phyloP scores from a whole-genome alignment of 2,888 invertebrate species.

The Deroplatys truncata region DNA sequence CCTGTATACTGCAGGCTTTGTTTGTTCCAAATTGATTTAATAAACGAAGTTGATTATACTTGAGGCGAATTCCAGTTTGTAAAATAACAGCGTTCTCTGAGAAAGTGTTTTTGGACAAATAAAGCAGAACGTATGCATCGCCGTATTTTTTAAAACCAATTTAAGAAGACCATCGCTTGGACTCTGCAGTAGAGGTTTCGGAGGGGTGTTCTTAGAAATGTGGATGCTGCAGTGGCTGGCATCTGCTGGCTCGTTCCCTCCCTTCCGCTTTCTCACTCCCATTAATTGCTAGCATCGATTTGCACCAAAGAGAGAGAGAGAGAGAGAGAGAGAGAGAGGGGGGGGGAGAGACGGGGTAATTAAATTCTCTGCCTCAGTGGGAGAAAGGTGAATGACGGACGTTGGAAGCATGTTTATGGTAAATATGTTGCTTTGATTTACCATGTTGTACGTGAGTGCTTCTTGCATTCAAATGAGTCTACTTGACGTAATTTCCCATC shows the following conservation, averaged over 20 bases:
- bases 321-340: neutral
- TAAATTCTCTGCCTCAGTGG: neutral
- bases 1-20: too few species aligned
- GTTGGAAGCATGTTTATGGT: neutral
- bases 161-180: neutral
- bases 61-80: too few species aligned
- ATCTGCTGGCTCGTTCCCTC: neutral
- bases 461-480: neutral
- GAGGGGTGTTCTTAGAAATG: neutral
- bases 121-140: too few species aligned
- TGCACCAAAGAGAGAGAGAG: neutral
- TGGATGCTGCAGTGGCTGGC: neutral
- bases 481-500: neutral
- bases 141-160: neutral
- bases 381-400: neutral
- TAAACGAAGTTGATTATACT: too few species aligned
- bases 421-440: neutral
- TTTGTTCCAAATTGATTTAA: too few species aligned
- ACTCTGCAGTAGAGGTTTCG: neutral
- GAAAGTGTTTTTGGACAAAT: too few species aligned
- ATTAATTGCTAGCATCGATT: neutral
- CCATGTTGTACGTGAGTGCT: neutral
- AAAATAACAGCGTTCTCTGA: too few species aligned
- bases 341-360: neutral
- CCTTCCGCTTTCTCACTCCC: neutral